Evolutionary conservation across 2,797 vertebrate genomes (phyloP).

Genomic region (Pseudotriccus pelzelni): DNA sequence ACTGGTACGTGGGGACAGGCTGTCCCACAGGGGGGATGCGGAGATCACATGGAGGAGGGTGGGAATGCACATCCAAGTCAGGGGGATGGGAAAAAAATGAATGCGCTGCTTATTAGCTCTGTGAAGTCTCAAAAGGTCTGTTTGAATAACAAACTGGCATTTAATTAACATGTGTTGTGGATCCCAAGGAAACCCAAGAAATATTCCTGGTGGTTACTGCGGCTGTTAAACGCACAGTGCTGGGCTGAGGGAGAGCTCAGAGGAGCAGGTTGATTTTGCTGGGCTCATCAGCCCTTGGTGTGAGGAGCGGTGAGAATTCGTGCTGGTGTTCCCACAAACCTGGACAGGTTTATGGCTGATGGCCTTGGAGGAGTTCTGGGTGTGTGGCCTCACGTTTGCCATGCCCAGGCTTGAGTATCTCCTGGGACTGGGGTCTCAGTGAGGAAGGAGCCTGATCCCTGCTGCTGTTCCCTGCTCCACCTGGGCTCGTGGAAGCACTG

Average conservation of each 20-base stretch:
- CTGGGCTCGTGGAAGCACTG: rapidly evolving
- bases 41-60: rapidly evolving
- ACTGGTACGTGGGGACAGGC: neutral
- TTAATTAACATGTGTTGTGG: neutral
- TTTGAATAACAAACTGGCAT: slow-evolving; percentile 2
- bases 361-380: neutral
- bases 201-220: neutral
- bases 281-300: neutral
- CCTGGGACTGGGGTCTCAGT: rapidly evolving
- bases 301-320: neutral
- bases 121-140: neutral
- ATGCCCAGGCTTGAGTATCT: rapidly evolving
- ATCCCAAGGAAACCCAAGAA: slow-evolving; percentile 11
- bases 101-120: neutral
- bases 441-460: neutral
- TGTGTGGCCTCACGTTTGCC: neutral
- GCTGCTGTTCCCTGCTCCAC: neutral
- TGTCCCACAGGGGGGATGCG: rapidly evolving
- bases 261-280: neutral
- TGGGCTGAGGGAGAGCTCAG: neutral
- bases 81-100: neutral
- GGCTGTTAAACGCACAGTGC: neutral
- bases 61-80: rapidly evolving
- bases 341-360: rapidly evolving
- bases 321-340: neutral